Conservation (phyloP, 2,888 invertebrate genomes). For the Sthenelais limicola region DNA sequence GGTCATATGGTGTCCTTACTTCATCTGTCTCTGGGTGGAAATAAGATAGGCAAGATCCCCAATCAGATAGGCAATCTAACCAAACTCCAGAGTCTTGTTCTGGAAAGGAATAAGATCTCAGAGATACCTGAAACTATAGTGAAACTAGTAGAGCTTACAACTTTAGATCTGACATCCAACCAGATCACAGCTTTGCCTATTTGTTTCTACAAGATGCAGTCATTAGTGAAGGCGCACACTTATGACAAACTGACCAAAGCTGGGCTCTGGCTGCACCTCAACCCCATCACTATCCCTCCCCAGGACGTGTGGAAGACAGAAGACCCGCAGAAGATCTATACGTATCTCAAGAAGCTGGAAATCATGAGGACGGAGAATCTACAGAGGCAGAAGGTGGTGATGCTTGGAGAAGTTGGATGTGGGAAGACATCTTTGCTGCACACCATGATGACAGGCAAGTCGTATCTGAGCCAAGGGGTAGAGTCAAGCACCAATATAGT, state of each 20-base stretch:
- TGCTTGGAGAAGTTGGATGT: slow-evolving; percentile 65
- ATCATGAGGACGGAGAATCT: slow-evolving; percentile 67
- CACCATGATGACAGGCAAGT: slow-evolving; percentile 61
- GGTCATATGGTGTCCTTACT: slow-evolving; percentile 60
- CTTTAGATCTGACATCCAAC: slow-evolving; percentile 69
- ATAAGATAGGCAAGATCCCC: slow-evolving; percentile 63
- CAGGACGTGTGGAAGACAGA: slow-evolving; percentile 69
- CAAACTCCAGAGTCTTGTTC: slow-evolving; percentile 58
- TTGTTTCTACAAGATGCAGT: slow-evolving; percentile 62
- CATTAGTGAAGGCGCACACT: slow-evolving; percentile 64
- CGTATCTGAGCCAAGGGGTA: slow-evolving; percentile 54
- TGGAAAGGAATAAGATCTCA: slow-evolving; percentile 62
- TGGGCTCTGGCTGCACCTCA: slow-evolving; percentile 71
- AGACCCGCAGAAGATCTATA: slow-evolving; percentile 64
- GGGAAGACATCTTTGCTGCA: slow-evolving; percentile 68
- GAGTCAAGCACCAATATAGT: slow-evolving; percentile 59
- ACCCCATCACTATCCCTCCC: slow-evolving; percentile 68
- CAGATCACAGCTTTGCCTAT: slow-evolving; percentile 63
- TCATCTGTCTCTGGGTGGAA: slow-evolving; percentile 63
- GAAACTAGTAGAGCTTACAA: slow-evolving; percentile 64
- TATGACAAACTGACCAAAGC: slow-evolving; percentile 64
- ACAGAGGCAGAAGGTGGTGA: slow-evolving; percentile 65
- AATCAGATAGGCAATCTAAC: slow-evolving; percentile 61
- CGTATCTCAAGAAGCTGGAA: slow-evolving; percentile 61
- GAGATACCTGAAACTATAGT: slow-evolving; percentile 65